Conservation (phyloP, 2,113 vertebrate genomes). For the Puffinus mauretanicus region DNA sequence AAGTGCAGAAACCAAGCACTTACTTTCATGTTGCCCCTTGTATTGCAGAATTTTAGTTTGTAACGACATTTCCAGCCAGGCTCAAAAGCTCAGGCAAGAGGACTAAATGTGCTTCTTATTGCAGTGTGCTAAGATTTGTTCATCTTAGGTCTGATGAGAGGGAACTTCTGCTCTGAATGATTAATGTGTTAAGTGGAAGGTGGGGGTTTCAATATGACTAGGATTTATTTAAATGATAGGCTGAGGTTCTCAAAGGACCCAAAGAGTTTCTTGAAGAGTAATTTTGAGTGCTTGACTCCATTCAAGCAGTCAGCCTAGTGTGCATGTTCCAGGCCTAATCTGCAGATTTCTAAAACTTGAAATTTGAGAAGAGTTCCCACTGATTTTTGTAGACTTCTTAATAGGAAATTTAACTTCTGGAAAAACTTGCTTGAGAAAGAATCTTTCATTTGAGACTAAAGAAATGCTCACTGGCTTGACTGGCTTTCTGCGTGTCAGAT, state of each 20-base stretch:
- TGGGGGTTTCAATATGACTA: constrained; percentile 25
- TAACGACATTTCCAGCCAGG: background rate
- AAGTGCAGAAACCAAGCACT: background rate
- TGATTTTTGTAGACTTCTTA: background rate
- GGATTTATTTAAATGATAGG: constrained; percentile 34
- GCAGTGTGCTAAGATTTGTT: background rate
- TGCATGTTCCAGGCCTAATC: background rate
- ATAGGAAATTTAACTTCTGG: background rate
- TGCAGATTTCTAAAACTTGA: background rate
- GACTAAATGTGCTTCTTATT: background rate
- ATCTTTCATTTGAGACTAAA: background rate
- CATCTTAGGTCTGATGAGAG: background rate
- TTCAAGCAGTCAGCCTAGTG: background rate
- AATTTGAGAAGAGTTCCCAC: background rate
- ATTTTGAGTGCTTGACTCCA: background rate
- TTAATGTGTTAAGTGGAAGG: background rate
- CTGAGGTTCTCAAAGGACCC: background rate
- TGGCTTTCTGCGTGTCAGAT: background rate
- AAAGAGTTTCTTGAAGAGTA: background rate
- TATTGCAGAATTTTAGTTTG: background rate
- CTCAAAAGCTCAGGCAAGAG: background rate
- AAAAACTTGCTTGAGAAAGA: background rate
- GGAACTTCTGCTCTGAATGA: background rate
- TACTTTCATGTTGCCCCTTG: background rate
- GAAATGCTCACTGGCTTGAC: background rate